phyloP scores from a whole-genome alignment of 2,888 invertebrate species.

The Amblyjoppa proteus region DNA sequence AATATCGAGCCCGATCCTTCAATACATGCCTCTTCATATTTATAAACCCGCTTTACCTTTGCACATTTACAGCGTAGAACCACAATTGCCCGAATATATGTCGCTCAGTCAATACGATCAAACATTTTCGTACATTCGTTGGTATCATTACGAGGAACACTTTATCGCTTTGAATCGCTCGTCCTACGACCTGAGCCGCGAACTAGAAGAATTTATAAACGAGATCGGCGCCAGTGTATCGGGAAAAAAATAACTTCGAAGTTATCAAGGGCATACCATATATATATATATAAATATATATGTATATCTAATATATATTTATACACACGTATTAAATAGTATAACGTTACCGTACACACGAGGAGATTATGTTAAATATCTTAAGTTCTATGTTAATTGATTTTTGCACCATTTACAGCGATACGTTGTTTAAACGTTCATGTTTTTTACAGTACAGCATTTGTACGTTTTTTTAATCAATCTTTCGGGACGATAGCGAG shows the following conservation, averaged over 20 bases:
- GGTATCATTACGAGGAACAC: conserved; percentile 77
- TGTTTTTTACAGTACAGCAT: conserved; percentile 29
- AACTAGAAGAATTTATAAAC: conserved; percentile 72
- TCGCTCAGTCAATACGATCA: conserved; percentile 76
- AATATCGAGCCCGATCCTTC: conserved; percentile 45
- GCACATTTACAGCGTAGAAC: conserved; percentile 71
- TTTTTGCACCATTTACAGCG: conserved; percentile 55
- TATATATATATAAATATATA: conserved; percentile 3
- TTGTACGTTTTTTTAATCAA: conserved; percentile 21
- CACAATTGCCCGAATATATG: conserved; percentile 72
- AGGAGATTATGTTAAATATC: conserved; percentile 41
- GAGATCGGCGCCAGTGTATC: conserved; percentile 28
- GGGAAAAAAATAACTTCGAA: conserved; percentile 35
- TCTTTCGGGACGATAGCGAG: conserved; percentile 11
- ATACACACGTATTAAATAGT: conserved; percentile 47
- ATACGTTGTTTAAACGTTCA: conserved; percentile 28
- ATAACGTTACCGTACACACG: conserved; percentile 26
- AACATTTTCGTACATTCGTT: conserved; percentile 78
- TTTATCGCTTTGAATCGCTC: conserved; percentile 70
- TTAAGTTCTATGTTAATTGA: conserved; percentile 34
- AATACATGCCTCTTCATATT: conserved; percentile 2
- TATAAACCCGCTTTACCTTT: conserved; percentile 46
- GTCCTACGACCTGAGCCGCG: conserved; percentile 68
- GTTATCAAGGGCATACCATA: conserved; percentile 30
- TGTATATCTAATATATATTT: conserved; percentile 13